These are phyloP conservation scores for Protophormia terraenovae DNA, from an alignment of 2,888 invertebrate species.

Conservation along the genomic window DNA sequence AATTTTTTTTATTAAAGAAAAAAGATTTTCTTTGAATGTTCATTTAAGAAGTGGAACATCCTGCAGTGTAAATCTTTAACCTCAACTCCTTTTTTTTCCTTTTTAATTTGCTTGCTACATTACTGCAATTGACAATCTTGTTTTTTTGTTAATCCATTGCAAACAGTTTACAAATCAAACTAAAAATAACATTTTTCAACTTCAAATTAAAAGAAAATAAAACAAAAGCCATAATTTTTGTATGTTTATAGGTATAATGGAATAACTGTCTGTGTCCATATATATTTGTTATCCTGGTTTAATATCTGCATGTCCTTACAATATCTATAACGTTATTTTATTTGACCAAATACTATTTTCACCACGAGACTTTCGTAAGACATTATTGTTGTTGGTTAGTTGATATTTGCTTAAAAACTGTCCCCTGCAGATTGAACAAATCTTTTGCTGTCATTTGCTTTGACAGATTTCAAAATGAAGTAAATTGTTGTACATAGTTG, in stretches of 20 bases:
- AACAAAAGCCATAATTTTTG: not conserved
- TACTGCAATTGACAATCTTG: too few relatives aligned
- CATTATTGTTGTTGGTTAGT: not conserved
- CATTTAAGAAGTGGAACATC: too few relatives aligned
- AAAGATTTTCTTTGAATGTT: too few relatives aligned
- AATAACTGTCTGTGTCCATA: not conserved
- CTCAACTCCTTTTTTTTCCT: too few relatives aligned
- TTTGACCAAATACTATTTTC: not conserved
- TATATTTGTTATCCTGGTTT: not conserved
- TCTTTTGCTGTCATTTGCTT: conserved; percentile 25
- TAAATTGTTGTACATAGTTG: not conserved
- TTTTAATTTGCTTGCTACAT: too few relatives aligned
- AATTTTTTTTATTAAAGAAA: too few relatives aligned
- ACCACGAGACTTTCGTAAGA: not conserved
- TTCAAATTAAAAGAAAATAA: not conserved
- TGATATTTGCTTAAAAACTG: conserved; percentile 11
- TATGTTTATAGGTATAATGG: not conserved
- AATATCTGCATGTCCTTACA: conserved; percentile 5
- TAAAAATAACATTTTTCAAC: too few relatives aligned
- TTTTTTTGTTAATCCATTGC: too few relatives aligned
- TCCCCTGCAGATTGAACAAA: conserved; percentile 13
- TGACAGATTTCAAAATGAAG: conserved; percentile 42
- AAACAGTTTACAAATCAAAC: too few relatives aligned
- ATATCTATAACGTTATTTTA: conserved; percentile 1
- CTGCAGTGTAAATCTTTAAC: too few relatives aligned